Evolutionary conservation across 2,797 vertebrate species (phyloP), one percentile per base, ranked within the genome.

Genomic region (Rhinophrynus dorsalis): DNA sequence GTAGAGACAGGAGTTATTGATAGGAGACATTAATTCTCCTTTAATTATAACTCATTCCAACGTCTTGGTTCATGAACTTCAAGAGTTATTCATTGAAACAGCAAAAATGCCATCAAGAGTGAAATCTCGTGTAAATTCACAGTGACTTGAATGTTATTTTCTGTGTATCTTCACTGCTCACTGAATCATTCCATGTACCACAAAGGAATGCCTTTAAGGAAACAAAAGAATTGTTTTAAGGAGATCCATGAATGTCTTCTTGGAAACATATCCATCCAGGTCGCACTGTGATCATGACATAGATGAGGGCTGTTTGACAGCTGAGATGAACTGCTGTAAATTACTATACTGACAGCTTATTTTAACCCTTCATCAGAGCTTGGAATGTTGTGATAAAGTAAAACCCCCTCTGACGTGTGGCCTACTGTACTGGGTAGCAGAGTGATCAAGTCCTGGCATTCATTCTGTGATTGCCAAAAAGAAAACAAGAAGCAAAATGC

Each of bases 291-390:
- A 15, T 5, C 26, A 13, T 61, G 67, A 61, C 56, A 32, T 29
- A 13, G 13, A 69, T 61, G 47, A 61, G 67, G 67, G 67, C 48
- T 35, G 57, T 69, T 23, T 69, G 67, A 69, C 67, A 69, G 57
- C 35, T 38, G 18, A 52, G 37, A 61, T 61, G 32, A 52, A 69
- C 57, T 30, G 13, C 45, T 51, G 5, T 30, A 60, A 52, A 68
- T 50, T 21, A 60, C 47, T 48, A 61, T 11, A 38, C 3, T 61
- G 67, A 69, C 67, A 69, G 56, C 48, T 52, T 44, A 32, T 42
- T 44, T 54, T 54, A 60, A 32, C 56, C 67, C 26, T 37, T 32
- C 33, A 40, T 32, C 13, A 23, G 13, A 17, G 48, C 57, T 15
- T 61, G 35, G 44, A 27, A 54, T 30, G 11, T 42, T 18, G 17